Evolutionary conservation across 1,140 invertebrate species (phyloP).

Genomic region (Hormaphis cornu): DNA sequence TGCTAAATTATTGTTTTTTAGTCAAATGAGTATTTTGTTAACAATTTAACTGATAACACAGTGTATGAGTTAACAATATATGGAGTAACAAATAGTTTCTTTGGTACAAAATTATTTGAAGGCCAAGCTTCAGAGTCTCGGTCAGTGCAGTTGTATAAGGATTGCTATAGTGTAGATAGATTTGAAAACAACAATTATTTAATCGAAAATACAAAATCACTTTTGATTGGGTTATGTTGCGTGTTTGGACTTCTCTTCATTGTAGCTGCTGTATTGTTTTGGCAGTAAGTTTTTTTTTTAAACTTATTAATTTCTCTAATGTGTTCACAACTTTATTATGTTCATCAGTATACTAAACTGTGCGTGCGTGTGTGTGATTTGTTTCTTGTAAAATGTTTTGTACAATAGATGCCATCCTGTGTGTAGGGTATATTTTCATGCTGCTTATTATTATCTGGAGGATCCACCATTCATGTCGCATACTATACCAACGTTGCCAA

Average conservation of each 20-base stretch:
- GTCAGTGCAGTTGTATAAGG: slow-evolving; percentile 45
- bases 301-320: background rate
- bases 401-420: slow-evolving; percentile 36
- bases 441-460: slow-evolving; percentile 73
- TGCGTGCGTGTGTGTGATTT: background rate
- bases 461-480: slow-evolving; percentile 53
- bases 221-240: slow-evolving; percentile 62
- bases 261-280: slow-evolving; percentile 61
- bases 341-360: background rate
- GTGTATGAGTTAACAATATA: slow-evolving; percentile 65
- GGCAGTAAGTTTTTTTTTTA: slow-evolving; percentile 54
- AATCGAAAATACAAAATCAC: slow-evolving; percentile 51
- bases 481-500: slow-evolving; percentile 44
- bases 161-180: slow-evolving; percentile 30
- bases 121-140: slow-evolving; percentile 55
- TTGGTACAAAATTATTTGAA: slow-evolving; percentile 53
- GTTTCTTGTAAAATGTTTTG: slow-evolving; percentile 20
- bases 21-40: slow-evolving; percentile 52
- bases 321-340: background rate
- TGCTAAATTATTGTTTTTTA: background rate
- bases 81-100: slow-evolving; percentile 58
- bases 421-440: slow-evolving; percentile 67
- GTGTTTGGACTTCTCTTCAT: slow-evolving; percentile 60
- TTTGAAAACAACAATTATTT: slow-evolving; percentile 46
- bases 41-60: slow-evolving; percentile 63